A percentile compares a stretch with the other conserved stretches of the same genome.
phyloP scores from a whole-genome alignment of 1,140 invertebrate genomes.

The Drosophila kurseongensis region DNA sequence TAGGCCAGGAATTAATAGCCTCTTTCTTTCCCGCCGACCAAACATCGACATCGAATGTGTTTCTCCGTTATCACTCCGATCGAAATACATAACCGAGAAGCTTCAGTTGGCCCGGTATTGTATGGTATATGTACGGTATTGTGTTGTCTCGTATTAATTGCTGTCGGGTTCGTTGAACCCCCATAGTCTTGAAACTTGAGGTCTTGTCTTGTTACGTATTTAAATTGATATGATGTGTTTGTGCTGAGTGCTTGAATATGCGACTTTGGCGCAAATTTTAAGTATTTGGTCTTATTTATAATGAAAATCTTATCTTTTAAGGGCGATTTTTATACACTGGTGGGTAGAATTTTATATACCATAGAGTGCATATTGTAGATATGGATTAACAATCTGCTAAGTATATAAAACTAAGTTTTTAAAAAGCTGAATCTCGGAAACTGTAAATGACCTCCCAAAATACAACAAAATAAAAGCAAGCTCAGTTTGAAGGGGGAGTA shows the following conservation, averaged over 20 bases:
- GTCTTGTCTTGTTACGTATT: constrained; percentile 52
- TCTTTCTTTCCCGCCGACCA: constrained; percentile 16
- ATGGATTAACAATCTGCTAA: no score
- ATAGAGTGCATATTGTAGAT: no score
- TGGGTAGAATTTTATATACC: no score
- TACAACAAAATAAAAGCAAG: no score
- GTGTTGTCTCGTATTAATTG: constrained; percentile 40
- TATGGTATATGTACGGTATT: constrained; percentile 24
- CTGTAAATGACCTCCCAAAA: no score
- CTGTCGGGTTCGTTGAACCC: constrained; percentile 50
- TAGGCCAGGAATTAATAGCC: constrained; percentile 56
- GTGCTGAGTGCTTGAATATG: constrained; percentile 7
- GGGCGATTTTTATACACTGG: not conserved
- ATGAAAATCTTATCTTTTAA: constrained; percentile 10
- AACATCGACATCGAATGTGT: constrained; percentile 24
- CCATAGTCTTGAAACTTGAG: constrained; percentile 46
- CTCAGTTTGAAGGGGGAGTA: no score
- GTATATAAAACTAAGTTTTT: no score
- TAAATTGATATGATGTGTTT: constrained; percentile 39
- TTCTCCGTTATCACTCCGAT: constrained; percentile 32
- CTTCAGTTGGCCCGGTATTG: constrained; percentile 26
- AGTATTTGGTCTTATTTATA: constrained; percentile 20
- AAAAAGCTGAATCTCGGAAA: no score
- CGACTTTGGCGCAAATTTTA: constrained; percentile 21
- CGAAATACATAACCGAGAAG: constrained; percentile 41